Evolutionary conservation across 30 jellyfish, hydroid and myxozoan genomes (phyloP), one percentile per base, ranked within the genome.

Genomic region (Aurelia sp.): DNA sequence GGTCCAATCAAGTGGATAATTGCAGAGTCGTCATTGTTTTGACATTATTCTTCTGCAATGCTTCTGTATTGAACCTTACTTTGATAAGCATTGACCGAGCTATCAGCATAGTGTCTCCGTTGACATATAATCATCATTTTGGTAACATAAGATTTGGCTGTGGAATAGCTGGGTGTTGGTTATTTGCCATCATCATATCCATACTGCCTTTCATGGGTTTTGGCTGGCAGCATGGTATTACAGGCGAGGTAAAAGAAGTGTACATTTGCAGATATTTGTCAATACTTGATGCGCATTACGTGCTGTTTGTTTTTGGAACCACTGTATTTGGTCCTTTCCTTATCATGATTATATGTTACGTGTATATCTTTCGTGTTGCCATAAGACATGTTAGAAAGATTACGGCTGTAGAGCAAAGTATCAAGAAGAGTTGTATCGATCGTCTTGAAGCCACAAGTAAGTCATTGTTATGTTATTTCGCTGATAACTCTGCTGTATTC

Each of bases 1-100:
- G 89, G 89, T 74, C 89, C 3, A 76, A 62, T 37, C 47, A 66
- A 55, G 11, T 76, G 10, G 79, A 65, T 73, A 75, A 86, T 70
- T 86, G 95, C 52, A 52, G 80, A 65, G 62, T 71, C 6, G 74
- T 79, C 9, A 79, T 88, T n/a, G 66, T 82, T 12, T 55, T 78
- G 47, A 76, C 92, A 44, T 74, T 68, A 76, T 81, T 81, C 63
- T 76, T 78, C 60, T 88, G 96, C 72, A 88, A 79, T 30, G 92
- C 92, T 1, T 68, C 92, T 10, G 91, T 88, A 7, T 82, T 88
- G 62, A 81, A 81, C 74, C 73, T 78, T 48, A 74, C 91, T 9
- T 65, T 88, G 78, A 75, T 86, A 6, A 86, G 95, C 80, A 75
- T 86, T 19, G 95, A 86, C 64, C 71, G 95, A 4, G 89, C 89